Evolutionary conservation across 2,113 vertebrate species (phyloP), one percentile per base, ranked within the genome.

Genomic region (Coptodon bakossiorum): DNA sequence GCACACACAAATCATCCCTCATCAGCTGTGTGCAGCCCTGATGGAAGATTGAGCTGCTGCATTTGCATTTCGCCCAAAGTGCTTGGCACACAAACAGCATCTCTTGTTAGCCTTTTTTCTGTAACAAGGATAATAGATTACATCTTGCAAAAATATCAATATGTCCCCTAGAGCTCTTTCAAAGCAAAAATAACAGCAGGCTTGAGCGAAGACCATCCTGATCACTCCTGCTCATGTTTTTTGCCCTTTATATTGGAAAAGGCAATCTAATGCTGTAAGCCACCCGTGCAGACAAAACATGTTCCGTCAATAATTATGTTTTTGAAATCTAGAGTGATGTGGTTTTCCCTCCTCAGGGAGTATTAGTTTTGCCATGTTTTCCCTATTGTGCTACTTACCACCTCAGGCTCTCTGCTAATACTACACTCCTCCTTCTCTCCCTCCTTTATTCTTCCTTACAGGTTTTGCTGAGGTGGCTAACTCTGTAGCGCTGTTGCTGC

Each of bases 61-160:
- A 93, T 89, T 90, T 90, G 90, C 90, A 93, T 93, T 92, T 94
- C 12, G 36, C 85, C 87, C n/a, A 80, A 83, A 92, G 90, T 89
- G 85, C 86, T 86, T 88, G 86, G 90, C 86, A 61, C 82, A 90
- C 89, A 89, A 80, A 88, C 83, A 85, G 80, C 6, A 86, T 88
- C 76, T 91, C 89, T 89, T 88, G 90, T 93, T 89, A 91, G 85
- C 27, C 34, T 12, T 82, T 68, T 68, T 43, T 84, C 81, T 82
- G 80, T 85, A 87, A 82, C 76, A 73, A 83, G 80, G 38, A 90
- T 86, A 86, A 89, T 82, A 84, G 87, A 93, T 90, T 68, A 88
- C 90, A 82, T 89, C 89, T 86, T 59, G 68, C 36, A 73, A 43
- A 85, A 88, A 88, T 82, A 89, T 92, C 56, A 1, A 93, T 86